Evolutionary conservation across 2,797 vertebrate genomes (phyloP).

Genomic region (Acanthiza pusilla): DNA sequence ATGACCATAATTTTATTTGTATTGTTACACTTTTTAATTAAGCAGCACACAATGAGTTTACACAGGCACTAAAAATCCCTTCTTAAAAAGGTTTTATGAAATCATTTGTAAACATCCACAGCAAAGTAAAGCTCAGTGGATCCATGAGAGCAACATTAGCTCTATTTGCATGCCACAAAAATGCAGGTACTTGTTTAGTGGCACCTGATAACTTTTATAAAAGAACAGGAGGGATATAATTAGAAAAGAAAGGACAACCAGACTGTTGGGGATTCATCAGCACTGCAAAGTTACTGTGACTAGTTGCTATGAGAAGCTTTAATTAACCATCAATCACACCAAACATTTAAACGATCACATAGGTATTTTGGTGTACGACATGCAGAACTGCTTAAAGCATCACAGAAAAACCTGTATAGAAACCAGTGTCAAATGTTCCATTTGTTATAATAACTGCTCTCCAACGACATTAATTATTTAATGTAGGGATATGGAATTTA

Average conservation of each 20-base stretch:
- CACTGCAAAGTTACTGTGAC: not conserved
- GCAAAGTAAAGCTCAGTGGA: not conserved
- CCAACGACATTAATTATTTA: not conserved
- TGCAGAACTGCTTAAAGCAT: not conserved
- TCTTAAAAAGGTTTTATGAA: slow-evolving; percentile 37
- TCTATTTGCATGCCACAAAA: slow-evolving; percentile 13
- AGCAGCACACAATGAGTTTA: not conserved
- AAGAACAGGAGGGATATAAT: not conserved
- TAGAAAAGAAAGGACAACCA: not conserved
- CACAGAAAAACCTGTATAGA: not conserved
- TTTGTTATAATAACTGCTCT: not conserved
- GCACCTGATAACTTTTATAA: not conserved
- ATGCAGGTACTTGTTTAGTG: not conserved
- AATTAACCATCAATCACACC: not conserved
- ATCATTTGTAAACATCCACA: slow-evolving; percentile 14
- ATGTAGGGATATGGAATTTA: not conserved
- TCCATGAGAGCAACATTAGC: not conserved
- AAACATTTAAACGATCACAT: not conserved
- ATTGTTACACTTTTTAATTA: not conserved
- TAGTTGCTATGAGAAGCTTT: not conserved
- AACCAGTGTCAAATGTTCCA: not conserved
- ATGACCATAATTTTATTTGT: not conserved
- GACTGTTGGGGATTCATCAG: not conserved
- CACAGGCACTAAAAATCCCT: not conserved
- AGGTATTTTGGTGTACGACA: not conserved